phyloP scores from a whole-genome alignment of 2,888 invertebrate genomes.

The Scaptomyza parva region DNA sequence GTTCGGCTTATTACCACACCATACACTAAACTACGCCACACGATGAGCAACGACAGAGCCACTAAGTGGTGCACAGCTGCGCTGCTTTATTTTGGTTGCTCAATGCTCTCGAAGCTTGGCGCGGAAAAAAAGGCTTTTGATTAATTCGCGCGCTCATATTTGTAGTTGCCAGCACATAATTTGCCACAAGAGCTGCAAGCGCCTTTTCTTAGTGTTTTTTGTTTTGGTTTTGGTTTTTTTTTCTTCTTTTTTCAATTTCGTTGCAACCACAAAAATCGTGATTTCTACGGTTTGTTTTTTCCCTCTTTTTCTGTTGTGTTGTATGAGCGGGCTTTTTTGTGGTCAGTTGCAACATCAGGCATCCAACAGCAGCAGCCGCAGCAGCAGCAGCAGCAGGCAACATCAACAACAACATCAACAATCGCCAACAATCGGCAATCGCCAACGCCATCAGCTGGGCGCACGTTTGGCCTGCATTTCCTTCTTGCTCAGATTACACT shows the following conservation, averaged over 20 bases:
- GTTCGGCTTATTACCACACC: slow-evolving; percentile 54
- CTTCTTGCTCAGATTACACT: slow-evolving; percentile 80
- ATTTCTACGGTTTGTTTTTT: slow-evolving; percentile 74
- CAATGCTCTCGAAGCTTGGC: slow-evolving; percentile 45
- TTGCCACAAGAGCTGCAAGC: slow-evolving; percentile 74
- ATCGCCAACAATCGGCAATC: slow-evolving; percentile 75
- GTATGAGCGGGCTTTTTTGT: slow-evolving; percentile 53
- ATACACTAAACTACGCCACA: slow-evolving; percentile 10
- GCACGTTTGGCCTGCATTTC: slow-evolving; percentile 79
- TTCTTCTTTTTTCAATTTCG: slow-evolving; percentile 52
- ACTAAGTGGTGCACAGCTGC: slow-evolving; percentile 58
- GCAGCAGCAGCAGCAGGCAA: slow-evolving; percentile 39
- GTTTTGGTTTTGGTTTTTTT: slow-evolving; percentile 14
- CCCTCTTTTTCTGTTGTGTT: slow-evolving; percentile 40
- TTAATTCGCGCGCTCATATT: slow-evolving; percentile 79
- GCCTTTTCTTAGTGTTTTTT: slow-evolving; percentile 41
- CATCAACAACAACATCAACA: slow-evolving; percentile 60
- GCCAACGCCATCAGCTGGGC: slow-evolving; percentile 78
- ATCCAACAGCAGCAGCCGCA: slow-evolving; percentile 36
- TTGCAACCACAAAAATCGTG: slow-evolving; percentile 70
- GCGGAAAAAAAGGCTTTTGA: slow-evolving; percentile 67
- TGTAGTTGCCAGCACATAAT: slow-evolving; percentile 80
- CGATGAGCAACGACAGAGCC: slow-evolving; percentile 46
- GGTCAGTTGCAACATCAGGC: slow-evolving; percentile 72
- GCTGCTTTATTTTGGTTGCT: slow-evolving; percentile 54